Evolutionary conservation across 2,797 vertebrate genomes (phyloP), one percentile per base, ranked within the genome.

Genomic region (Sebastes steindachneri): DNA sequence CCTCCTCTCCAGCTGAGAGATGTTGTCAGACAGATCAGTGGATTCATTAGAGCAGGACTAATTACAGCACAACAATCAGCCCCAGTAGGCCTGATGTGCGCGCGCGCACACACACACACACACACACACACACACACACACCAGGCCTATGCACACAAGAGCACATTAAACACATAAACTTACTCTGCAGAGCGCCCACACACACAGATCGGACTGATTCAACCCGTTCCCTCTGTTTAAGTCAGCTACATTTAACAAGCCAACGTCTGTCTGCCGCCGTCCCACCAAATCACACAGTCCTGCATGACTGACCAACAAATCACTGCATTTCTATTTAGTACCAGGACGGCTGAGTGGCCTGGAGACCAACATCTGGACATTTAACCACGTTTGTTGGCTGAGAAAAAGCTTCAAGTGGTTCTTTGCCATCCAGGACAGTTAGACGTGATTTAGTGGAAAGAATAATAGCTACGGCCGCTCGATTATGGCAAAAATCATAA

Each of bases 31-130:
- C 83, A 85, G 78, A 84, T 81, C 75, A 63, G 82, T 73, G 85
- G 73, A 80, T 89, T 89, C 80, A 90, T 91, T 90, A 89, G 89
- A 91, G 91, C 85, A 45, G 68, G 51, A 83, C 88, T 92, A 90
- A 91, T 89, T 81, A 77, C 85, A 89, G 87, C 90, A 80, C 71
- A 86, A 79, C 88, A 91, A 82, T 86, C 72, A 78, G 73, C 8
- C 81, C 67, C 80, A 29, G 76, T 14, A 75, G 75, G 67, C 63
- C 53, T 63, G 68, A 60, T 60, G 31, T 14, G 35, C 11, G 11
- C 3, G 15, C 29, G 12, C 23, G 14, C 63, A 31, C 55, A 54
- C 55, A 23, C 25, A 33, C 15, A 7, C 73, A 67, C 15, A 59
- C 29, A 35, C 4, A n/a, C 79, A 51, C 48, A 48, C 51, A 51